A percentile compares a stretch with the other conserved stretches of the same genome.
phyloP scores from a whole-genome alignment of 2,797 vertebrate genomes.

The Cetoscarus ocellatus region DNA sequence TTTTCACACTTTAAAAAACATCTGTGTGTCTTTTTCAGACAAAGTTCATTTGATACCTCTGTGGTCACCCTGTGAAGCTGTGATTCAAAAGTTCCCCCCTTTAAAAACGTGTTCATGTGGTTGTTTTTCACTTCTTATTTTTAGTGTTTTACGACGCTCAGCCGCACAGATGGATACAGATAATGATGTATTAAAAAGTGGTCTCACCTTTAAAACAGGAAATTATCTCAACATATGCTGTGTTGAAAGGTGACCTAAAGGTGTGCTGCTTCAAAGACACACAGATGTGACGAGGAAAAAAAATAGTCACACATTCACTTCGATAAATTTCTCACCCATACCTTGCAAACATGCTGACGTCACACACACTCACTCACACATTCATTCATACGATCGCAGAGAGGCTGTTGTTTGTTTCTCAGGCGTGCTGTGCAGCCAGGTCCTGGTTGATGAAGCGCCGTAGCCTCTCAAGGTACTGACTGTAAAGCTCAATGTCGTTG shows the following conservation, averaged over 20 bases:
- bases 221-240: slow-evolving; percentile 23
- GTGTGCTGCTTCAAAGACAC: slow-evolving; percentile 74
- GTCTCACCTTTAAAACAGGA: slow-evolving; percentile 51
- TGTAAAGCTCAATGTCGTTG: slow-evolving; percentile 99
- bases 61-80: slow-evolving; percentile 48
- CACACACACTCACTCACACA: slow-evolving; percentile 22
- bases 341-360: slow-evolving; percentile 52
- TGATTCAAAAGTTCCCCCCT: slow-evolving; percentile 1
- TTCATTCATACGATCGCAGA: slow-evolving; percentile 54
- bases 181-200: slow-evolving; percentile 46
- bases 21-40: slow-evolving; percentile 72
- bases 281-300: slow-evolving; percentile 65
- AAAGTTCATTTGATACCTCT: slow-evolving; percentile 40
- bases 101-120: slow-evolving; percentile 27
- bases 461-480: slow-evolving; percentile 98
- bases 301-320: slow-evolving; percentile 34
- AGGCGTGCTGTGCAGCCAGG: slow-evolving; percentile 90
- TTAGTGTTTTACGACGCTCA: slow-evolving; percentile 37
- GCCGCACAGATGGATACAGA: slow-evolving; percentile 27
- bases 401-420: slow-evolving; percentile 71
- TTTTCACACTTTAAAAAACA: slow-evolving; percentile 57
- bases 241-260: slow-evolving; percentile 59
- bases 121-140: slow-evolving; percentile 13
- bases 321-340: slow-evolving; percentile 41
- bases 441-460: slow-evolving; percentile 98